Conservation (phyloP, 1,140 invertebrate genomes). For the Papilio dardanus region DNA sequence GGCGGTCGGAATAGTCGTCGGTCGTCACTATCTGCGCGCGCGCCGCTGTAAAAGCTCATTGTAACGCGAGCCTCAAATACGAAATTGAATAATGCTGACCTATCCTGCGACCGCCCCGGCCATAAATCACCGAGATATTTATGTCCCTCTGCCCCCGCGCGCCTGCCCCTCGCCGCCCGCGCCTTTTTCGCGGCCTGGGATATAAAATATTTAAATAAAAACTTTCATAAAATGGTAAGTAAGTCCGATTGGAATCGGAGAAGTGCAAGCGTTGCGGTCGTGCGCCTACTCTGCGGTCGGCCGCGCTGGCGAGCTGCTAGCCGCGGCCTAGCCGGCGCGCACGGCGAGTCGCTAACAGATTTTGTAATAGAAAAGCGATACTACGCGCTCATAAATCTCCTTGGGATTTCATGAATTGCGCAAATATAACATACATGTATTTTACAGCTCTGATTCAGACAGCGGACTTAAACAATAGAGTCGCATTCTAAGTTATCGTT, state of each 20-base stretch:
- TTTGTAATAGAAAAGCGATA: slow-evolving; percentile 54
- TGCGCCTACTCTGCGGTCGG: slow-evolving; percentile 68
- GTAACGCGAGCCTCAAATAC: slow-evolving; percentile 80
- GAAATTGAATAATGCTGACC: slow-evolving; percentile 83
- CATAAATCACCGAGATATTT: slow-evolving; percentile 82
- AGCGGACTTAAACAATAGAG: slow-evolving; percentile 8
- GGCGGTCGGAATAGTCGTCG: slow-evolving; percentile 53
- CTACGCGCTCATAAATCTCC: slow-evolving; percentile 40
- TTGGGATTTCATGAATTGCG: slow-evolving; percentile 36
- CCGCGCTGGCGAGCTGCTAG: slow-evolving; percentile 21
- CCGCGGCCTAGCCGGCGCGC: slow-evolving; percentile 59
- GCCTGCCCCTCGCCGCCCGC: slow-evolving; percentile 52
- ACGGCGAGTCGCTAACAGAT: slow-evolving; percentile 58
- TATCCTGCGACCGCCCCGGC: slow-evolving; percentile 79
- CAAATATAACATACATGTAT: slow-evolving; percentile 12
- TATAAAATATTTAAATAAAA: slow-evolving; percentile 81
- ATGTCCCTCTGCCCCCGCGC: slow-evolving; percentile 73
- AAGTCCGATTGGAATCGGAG: slow-evolving; percentile 77
- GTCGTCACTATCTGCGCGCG: slow-evolving; percentile 70
- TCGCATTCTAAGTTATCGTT: slow-evolving; percentile 4
- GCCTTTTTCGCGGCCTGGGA: slow-evolving; percentile 67
- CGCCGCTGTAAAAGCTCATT: slow-evolving; percentile 79
- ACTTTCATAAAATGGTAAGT: slow-evolving; percentile 78
- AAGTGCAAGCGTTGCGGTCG: slow-evolving; percentile 62
- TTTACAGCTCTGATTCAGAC: slow-evolving; percentile 11